A percentile compares a stretch with the other conserved stretches of the same genome.
phyloP scores from a whole-genome alignment of 2,113 vertebrate genomes.

The Percina caprodes region DNA sequence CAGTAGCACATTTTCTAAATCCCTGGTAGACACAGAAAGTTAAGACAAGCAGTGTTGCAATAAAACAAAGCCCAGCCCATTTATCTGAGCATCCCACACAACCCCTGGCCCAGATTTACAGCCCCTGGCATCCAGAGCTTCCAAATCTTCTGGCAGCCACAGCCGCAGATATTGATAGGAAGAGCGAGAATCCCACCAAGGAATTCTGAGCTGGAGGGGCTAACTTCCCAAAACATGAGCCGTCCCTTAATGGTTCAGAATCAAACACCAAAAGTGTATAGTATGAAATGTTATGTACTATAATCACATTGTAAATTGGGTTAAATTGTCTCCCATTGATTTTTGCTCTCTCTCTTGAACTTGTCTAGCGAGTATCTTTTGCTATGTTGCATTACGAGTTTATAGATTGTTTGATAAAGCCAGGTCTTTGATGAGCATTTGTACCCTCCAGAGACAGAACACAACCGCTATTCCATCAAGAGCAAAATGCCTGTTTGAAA shows the following conservation, averaged over 20 bases:
- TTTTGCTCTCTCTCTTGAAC: slow-evolving; percentile 44
- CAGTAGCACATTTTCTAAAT: slow-evolving; percentile 78
- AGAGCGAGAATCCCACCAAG: slow-evolving; percentile 62
- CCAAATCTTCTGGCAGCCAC: slow-evolving; percentile 80
- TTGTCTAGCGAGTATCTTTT: slow-evolving; percentile 46
- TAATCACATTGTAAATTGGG: slow-evolving; percentile 63
- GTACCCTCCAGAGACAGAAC: slow-evolving; percentile 67
- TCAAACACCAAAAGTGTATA: slow-evolving; percentile 21
- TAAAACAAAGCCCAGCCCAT: slow-evolving; percentile 83
- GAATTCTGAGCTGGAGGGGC: slow-evolving; percentile 63
- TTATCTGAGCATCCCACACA: slow-evolving; percentile 84
- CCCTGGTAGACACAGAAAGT: slow-evolving; percentile 78
- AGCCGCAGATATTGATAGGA: slow-evolving; percentile 77
- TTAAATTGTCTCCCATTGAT: slow-evolving; percentile 57
- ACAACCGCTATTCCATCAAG: slow-evolving; percentile 64
- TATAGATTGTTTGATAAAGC: slow-evolving; percentile 71
- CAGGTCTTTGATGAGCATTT: slow-evolving; percentile 73
- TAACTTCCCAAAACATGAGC: slow-evolving; percentile 59
- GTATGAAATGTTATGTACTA: slow-evolving; percentile 44
- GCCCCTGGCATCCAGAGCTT: slow-evolving; percentile 69
- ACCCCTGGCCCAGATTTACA: slow-evolving; percentile 82
- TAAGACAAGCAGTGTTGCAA: slow-evolving; percentile 79
- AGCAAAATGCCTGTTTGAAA: slow-evolving; percentile 70
- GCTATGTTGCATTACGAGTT: slow-evolving; percentile 56
- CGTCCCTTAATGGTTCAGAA: slow-evolving; percentile 26